Conservation (phyloP, 2,888 invertebrate genomes). For the Branchipolynoe longqiensis region DNA sequence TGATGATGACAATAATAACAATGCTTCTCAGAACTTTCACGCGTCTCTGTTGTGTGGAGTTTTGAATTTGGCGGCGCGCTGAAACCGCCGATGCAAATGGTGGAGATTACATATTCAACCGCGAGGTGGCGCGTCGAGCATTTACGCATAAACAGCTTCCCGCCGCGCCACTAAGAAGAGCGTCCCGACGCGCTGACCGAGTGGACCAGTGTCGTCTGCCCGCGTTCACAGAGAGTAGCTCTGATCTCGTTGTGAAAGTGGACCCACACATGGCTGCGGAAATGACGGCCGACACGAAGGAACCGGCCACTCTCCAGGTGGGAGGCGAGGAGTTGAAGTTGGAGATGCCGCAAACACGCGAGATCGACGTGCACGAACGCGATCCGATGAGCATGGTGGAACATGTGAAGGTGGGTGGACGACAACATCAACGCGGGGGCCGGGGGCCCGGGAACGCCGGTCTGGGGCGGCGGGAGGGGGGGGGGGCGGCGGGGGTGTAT, state of each 20-base stretch:
- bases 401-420: constrained; percentile 68
- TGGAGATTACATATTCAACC: constrained; percentile 20
- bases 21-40: too few species aligned
- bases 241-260: background rate
- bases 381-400: constrained; percentile 70
- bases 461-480: background rate
- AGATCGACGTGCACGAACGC: constrained; percentile 67
- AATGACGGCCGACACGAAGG: constrained; percentile 49
- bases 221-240: background rate
- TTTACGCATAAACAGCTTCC: constrained; percentile 51
- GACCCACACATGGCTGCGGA: constrained; percentile 49
- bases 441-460: too few species aligned
- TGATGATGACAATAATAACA: too few species aligned
- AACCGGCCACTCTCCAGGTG: constrained; percentile 54
- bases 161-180: background rate
- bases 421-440: too few species aligned
- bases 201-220: constrained; percentile 1
- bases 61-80: background rate
- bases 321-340: constrained; percentile 55
- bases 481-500: background rate
- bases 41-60: too few species aligned
- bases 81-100: constrained; percentile 6
- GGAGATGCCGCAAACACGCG: constrained; percentile 58
- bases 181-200: background rate
- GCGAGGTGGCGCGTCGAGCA: constrained; percentile 17